Base-by-base conservation (phyloP, 2,113 vertebrate species). In the Copsychus sechellarum region DNA sequence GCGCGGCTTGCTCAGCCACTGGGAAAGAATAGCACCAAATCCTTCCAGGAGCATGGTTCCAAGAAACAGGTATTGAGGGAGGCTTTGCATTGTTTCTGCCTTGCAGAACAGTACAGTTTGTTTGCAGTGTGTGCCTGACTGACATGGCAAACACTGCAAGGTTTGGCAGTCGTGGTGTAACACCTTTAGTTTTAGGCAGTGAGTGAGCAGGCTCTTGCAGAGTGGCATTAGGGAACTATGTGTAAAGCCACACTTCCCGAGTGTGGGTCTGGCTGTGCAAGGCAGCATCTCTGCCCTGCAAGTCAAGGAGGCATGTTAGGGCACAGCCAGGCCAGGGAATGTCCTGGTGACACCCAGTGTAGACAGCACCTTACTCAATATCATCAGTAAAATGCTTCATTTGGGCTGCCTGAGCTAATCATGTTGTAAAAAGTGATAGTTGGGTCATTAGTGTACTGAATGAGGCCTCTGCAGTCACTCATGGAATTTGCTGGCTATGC, bases 251-350 rank as follows among this genome's bases (percentile, higher is more conserved):
- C 31, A 0, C 8, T 78, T 56, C 23, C 47, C 12, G 22, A 9
- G 22, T 4, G 0, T 36, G 38, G 26, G 33, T 62, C 72, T 83
- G 38, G 38, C 31, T 40, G 34, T 84, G 26, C 22, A 12, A 15
- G 45, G 42, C 0, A 0, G 33, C 48, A 56, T 58, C 3, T 5
- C 45, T 60, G 70, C 0, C 0, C 45, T 74, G 38, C 56, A 33
- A 65, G 48, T 24, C 64, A 64, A 17, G 36, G 38, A 34, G 45
- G 47, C 24, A 7, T 43, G 34, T 25, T 50, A 50, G 43, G 42
- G 25, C 74, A 61, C 85, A 91, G 51, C 31, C 1, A 2, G 77
- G 64, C 36, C 58, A 57, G 70, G 11, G 62, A 76, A 90, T 23
- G 17, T 56, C 50, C 61, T 71, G 47, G 16, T 65, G 71, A 54